Evolutionary conservation across 2,113 vertebrate genomes (phyloP).

Genomic region (Mirounga angustirostris): DNA sequence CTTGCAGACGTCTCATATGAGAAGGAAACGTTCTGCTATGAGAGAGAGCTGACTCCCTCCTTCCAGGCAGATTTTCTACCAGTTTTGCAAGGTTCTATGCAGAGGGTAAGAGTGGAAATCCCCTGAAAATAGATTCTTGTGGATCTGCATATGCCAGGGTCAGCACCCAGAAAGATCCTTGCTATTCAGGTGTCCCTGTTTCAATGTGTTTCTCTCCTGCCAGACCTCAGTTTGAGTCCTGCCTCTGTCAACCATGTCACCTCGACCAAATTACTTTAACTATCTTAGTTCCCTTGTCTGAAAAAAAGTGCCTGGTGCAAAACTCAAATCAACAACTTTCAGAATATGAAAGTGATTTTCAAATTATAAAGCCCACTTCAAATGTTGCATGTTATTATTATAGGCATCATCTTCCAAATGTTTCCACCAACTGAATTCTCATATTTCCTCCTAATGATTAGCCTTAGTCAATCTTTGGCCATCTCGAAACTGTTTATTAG

Average conservation of each 20-base stretch:
- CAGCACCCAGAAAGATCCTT: background rate
- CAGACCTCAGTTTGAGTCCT: background rate
- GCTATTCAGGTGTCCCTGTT: background rate
- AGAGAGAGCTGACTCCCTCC: background rate
- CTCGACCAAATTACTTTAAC: background rate
- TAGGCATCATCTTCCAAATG: background rate
- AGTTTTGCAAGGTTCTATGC: background rate
- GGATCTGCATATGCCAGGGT: background rate
- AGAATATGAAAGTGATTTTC: background rate
- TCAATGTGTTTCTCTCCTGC: background rate
- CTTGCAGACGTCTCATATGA: background rate
- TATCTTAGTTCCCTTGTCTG: background rate
- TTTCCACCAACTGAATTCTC: background rate
- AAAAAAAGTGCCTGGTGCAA: background rate
- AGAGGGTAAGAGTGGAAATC: background rate
- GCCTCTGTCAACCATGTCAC: background rate
- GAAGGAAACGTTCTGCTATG: background rate
- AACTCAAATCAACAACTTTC: background rate
- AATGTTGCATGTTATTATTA: background rate
- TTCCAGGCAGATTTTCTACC: background rate
- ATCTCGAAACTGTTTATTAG: background rate
- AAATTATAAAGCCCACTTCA: background rate
- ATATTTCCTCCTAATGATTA: background rate
- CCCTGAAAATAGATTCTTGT: background rate
- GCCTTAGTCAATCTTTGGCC: background rate